These are phyloP conservation scores for Drosophila nigromelanica DNA, from an alignment of 1,140 invertebrate species.

Conservation along the genomic window DNA sequence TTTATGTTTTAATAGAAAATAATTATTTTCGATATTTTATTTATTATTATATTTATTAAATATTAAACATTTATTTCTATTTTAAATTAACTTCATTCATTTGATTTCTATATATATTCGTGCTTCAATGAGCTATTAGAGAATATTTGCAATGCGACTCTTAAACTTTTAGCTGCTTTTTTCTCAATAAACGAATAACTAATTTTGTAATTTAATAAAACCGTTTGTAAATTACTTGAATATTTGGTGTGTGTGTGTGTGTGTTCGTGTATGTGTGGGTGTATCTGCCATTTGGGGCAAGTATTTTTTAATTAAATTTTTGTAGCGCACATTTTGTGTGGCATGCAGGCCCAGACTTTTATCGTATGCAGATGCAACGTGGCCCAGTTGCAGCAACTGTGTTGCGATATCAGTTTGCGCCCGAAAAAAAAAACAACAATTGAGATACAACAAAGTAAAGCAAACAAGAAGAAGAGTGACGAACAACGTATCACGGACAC, in stretches of 20 bases:
- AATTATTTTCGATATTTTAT: no score
- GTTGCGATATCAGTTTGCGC: slow-evolving; percentile 27
- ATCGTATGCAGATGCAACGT: slow-evolving; percentile 7
- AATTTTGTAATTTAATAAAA: slow-evolving; percentile 77
- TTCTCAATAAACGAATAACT: slow-evolving; percentile 55
- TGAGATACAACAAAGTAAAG: slow-evolving; percentile 2
- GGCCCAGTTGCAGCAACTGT: slow-evolving; percentile 15
- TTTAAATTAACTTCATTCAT: neutral
- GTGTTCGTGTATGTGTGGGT: slow-evolving; percentile 9
- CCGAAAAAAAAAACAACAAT: slow-evolving; percentile 12
- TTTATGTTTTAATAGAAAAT: no score
- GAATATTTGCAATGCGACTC: slow-evolving; percentile 1
- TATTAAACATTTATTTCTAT: no score
- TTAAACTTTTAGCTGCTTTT: neutral
- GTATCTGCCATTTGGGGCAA: slow-evolving; percentile 64
- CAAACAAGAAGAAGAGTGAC: neutral
- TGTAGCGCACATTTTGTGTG: slow-evolving; percentile 34
- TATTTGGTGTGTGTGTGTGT: slow-evolving; percentile 42
- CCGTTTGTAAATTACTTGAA: slow-evolving; percentile 71
- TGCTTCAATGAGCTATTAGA: no score
- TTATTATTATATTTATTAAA: no score
- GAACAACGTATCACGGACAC: neutral
- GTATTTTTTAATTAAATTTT: slow-evolving; percentile 81
- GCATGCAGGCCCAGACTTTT: slow-evolving; percentile 10
- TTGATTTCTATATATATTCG: no score